Conservation (phyloP, 2,113 vertebrate species). For the Hydrochoerus hydrochaeris region DNA sequence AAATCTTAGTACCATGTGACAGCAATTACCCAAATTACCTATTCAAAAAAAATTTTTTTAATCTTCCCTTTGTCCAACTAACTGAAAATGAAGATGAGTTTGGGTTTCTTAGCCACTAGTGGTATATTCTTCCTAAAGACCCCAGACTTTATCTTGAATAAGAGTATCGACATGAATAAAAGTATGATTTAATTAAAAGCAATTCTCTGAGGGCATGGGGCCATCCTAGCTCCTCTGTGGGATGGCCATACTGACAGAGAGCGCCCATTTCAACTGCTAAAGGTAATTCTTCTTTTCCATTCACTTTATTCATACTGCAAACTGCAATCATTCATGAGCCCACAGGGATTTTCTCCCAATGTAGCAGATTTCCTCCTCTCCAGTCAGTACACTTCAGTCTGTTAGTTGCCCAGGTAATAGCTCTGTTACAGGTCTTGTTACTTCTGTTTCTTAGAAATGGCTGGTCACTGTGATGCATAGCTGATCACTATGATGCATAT, state of each 20-base stretch:
- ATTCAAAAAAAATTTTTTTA: not conserved
- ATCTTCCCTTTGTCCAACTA: not conserved
- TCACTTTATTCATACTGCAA: not conserved
- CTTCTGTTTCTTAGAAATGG: not conserved
- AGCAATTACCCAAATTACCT: not conserved
- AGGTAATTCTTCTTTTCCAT: not conserved
- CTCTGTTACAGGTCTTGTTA: not conserved
- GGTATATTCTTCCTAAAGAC: not conserved
- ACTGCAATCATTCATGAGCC: not conserved
- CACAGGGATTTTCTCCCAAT: not conserved
- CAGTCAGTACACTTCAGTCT: not conserved
- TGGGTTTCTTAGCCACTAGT: not conserved
- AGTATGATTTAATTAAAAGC: not conserved
- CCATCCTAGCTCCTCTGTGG: not conserved
- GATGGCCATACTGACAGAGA: not conserved
- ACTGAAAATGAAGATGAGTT: not conserved
- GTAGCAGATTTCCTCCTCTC: no score
- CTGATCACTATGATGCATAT: no score
- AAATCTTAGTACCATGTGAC: not conserved
- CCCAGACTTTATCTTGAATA: not conserved
- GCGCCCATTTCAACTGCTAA: not conserved
- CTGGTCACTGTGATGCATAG: not conserved
- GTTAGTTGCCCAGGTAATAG: not conserved
- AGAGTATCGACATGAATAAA: not conserved
- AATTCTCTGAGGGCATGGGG: not conserved